Evolutionary conservation across 2,888 invertebrate genomes (phyloP).

Genomic region (Cerastis leucographa): DNA sequence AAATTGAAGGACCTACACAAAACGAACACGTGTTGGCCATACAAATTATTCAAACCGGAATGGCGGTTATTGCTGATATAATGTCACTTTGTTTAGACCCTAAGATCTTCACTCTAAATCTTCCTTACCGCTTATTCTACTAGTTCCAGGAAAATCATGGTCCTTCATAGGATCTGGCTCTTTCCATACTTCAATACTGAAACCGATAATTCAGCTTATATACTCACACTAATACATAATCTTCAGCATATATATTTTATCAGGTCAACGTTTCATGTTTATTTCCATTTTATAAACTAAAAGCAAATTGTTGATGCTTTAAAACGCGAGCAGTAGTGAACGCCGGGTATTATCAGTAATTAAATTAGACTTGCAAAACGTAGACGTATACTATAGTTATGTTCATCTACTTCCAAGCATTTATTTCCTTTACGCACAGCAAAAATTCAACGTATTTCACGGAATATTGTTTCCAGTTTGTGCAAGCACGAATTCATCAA

Average conservation of each 20-base stretch:
- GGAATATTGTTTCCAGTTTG: conserved; percentile 45
- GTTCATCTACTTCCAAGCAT: conserved; percentile 44
- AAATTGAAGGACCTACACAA: not conserved
- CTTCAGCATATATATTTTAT: conserved; percentile 12
- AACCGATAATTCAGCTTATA: not conserved
- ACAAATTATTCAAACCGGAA: not conserved
- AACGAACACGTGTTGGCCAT: not conserved
- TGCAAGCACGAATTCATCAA: conserved; percentile 53
- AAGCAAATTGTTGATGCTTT: conserved; percentile 52
- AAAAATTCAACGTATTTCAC: conserved; percentile 46
- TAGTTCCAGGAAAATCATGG: not conserved
- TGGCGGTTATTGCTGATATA: not conserved
- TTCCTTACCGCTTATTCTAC: not conserved
- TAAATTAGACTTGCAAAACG: conserved; percentile 70
- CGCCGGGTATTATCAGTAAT: conserved; percentile 67
- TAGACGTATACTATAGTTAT: conserved; percentile 28
- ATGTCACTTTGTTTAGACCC: not conserved
- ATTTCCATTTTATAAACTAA: conserved; percentile 48
- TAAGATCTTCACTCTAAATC: not conserved
- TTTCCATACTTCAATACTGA: not conserved
- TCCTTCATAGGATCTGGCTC: not conserved
- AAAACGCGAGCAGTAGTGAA: conserved; percentile 59
- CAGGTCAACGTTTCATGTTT: conserved; percentile 37
- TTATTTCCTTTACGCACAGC: conserved; percentile 49
- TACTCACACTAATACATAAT: not conserved